These are phyloP conservation scores for Epistrophe eligans DNA, from an alignment of 2,888 invertebrate genomes.

Conservation along the genomic window DNA sequence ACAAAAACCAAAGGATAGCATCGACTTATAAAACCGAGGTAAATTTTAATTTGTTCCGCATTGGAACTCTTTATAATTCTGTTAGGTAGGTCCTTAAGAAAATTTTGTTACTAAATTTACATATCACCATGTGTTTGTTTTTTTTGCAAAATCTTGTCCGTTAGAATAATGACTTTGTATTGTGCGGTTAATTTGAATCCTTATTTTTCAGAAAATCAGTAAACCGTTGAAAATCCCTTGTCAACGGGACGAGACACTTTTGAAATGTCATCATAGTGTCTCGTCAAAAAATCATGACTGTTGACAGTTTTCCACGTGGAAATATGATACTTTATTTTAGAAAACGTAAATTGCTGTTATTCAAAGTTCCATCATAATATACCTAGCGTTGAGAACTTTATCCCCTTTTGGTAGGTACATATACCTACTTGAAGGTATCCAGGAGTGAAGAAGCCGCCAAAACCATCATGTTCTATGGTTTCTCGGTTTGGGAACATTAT, in stretches of 20 bases:
- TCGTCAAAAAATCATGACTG: conserved; percentile 62
- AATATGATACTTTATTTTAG: conserved; percentile 70
- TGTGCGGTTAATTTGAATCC: conserved; percentile 63
- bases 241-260: conserved; percentile 65
- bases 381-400: conserved; percentile 23
- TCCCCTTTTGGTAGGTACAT: conserved; percentile 63
- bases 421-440: too few relatives aligned
- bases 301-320: conserved; percentile 75
- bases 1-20: conserved; percentile 55
- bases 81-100: background rate
- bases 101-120: conserved; percentile 61
- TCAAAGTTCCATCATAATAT: conserved; percentile 39
- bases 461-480: conserved; percentile 67
- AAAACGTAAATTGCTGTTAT: conserved; percentile 59
- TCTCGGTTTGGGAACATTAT: conserved; percentile 21
- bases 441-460: conserved; percentile 39
- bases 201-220: conserved; percentile 48
- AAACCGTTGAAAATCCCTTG: conserved; percentile 73
- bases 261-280: conserved; percentile 53
- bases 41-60: conserved; percentile 72
- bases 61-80: conserved; percentile 61
- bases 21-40: conserved; percentile 29
- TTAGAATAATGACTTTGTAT: conserved; percentile 38
- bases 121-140: conserved; percentile 37
- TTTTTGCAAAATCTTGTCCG: conserved; percentile 25